These are phyloP conservation scores for Lepidurus couesii DNA, from an alignment of 1,140 invertebrate genomes.

Conservation along the genomic window DNA sequence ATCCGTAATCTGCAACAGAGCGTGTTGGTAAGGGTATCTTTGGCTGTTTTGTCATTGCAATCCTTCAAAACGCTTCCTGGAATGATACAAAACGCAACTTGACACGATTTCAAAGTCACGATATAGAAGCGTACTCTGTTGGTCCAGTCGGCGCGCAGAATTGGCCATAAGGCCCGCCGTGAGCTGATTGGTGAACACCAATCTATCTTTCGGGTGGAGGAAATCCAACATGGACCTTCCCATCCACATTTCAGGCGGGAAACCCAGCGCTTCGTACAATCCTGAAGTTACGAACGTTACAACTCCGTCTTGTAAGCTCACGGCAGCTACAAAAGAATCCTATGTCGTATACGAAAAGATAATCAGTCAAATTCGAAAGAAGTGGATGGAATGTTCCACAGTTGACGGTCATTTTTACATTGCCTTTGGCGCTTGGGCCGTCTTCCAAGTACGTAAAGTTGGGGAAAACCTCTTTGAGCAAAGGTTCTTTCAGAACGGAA, in stretches of 20 bases:
- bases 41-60: conserved; percentile 16
- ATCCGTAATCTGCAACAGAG: conserved; percentile 46
- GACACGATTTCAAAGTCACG: conserved; percentile 30
- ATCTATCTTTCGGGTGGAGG: conserved; percentile 67
- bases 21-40: conserved; percentile 18
- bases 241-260: conserved; percentile 75
- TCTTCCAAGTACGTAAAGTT: conserved; percentile 29
- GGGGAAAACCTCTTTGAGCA: neutral
- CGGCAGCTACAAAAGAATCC: conserved; percentile 63
- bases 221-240: conserved; percentile 80
- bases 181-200: conserved; percentile 56
- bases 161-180: conserved; percentile 44
- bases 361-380: neutral
- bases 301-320: conserved; percentile 73
- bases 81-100: neutral
- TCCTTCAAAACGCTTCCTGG: neutral
- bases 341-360: conserved; percentile 48
- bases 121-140: conserved; percentile 28
- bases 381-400: too few species aligned
- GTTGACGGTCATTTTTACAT: neutral
- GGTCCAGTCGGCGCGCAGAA: conserved; percentile 24
- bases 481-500: conserved; percentile 30
- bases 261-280: conserved; percentile 64
- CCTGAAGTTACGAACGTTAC: conserved; percentile 68
- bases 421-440: conserved; percentile 22